A percentile compares a stretch with the other conserved stretches of the same genome.
Evolutionary conservation across 37 sponge, comb jelly and placozoan species (phyloP).

Genomic region (Axinella damicornis): DNA sequence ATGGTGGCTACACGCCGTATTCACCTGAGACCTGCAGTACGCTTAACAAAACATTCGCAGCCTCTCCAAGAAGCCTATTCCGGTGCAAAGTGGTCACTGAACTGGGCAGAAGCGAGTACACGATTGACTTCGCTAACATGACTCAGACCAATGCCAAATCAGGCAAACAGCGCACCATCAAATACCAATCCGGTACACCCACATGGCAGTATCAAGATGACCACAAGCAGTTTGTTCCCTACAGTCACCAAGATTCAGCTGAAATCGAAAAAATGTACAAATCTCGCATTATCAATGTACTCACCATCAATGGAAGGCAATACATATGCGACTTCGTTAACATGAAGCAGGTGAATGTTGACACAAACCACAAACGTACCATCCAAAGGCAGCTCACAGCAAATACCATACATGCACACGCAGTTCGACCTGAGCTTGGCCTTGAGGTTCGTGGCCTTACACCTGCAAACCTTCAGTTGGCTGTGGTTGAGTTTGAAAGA

Average conservation of each 20-base stretch:
- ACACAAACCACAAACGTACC: background rate
- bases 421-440: background rate
- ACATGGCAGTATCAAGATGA: background rate
- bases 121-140: conserved; percentile 17
- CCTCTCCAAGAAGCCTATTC: background rate
- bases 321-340: conserved; percentile 21
- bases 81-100: background rate
- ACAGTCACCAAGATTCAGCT: background rate
- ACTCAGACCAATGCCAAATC: conserved; percentile 12
- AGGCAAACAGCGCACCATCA: background rate
- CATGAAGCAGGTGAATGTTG: conserved; percentile 7
- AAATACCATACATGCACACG: background rate
- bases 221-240: background rate
- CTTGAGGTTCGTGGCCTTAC: background rate
- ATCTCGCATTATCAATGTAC: background rate
- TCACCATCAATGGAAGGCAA: background rate
- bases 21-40: background rate
- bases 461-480: background rate
- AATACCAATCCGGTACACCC: no score
- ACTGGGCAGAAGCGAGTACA: background rate
- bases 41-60: background rate
- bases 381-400: background rate
- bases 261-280: conserved; percentile 17
- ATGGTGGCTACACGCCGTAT: background rate
- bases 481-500: background rate